Base-by-base conservation (phyloP, 1,140 invertebrate species). In the Hylyphantes graminicola region DNA sequence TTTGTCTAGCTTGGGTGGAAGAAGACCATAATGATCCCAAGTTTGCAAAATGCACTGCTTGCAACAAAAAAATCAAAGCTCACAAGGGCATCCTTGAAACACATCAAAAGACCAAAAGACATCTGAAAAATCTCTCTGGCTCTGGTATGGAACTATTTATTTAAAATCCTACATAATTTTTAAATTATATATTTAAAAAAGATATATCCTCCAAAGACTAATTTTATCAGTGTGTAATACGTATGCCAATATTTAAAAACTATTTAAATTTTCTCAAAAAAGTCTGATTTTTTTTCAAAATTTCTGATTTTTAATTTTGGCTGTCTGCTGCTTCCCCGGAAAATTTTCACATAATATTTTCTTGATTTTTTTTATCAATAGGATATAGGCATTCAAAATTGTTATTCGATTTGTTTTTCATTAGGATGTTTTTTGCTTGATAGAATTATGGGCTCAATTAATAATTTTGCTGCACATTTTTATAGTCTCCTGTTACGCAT, bases 61-160 rank as follows among this genome's bases (percentile, higher is more conserved):
- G 82, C 59, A 77, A 77, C 68, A 76, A 59, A 53, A 77, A 61
- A 61, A 85, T 85, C 4, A 85, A 72, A 85, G 82, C 82, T 53
- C 73, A 77, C 15, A 85, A 85, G 70, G 65, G 73, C 53, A 72
- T 76, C 51, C 65, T 85, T 61, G 82, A 85, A 68, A 77, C 73
- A 12, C 82, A 85, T 70, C 73, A 85, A 17, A 85, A 85, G 48
- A 77, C 82, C n/a, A 85, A 85, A 35, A 77, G 48, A 48, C 82
- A 85, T 53, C 11, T 85, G n/a, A 85, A 61, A 77, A 85, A 85
- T 51, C 11, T 76, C 6, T 68, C 82, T 48, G 74, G 73, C 7
- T 70, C 74, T 50, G 82, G 74, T 77, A 85, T 65, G 72, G n/a
- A 54, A 11, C 51, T 73, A 48, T 6, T 72, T 68, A 1, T 68